Base-by-base conservation (phyloP, 2,888 invertebrate species). In the Volucella inanis region DNA sequence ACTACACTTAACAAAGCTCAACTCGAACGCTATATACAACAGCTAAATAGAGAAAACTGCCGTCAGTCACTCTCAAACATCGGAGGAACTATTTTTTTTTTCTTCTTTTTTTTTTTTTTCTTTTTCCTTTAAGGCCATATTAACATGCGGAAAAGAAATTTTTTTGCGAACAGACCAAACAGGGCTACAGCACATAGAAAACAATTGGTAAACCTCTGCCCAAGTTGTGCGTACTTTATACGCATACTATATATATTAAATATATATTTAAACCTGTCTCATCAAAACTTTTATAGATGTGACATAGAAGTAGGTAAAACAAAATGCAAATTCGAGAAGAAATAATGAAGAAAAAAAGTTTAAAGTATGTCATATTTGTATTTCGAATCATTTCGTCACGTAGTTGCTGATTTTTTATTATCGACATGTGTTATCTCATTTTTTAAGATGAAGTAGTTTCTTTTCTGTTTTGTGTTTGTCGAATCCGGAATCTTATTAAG, bases 301-400 rank as follows among this genome's bases (percentile, higher is more conserved):
- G 12, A 75, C 31, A 15, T 65, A 75, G 39, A 57, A 59, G 31
- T 15, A 70, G 52, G 15, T 31, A 18, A 38, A 18, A 3, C 43
- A 15, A 75, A 50, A 57, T 14, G 62, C 50, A 50, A 54, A 14
- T 12, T 11, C 39, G 49, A 49, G n/a, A 52, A 65, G 39, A 50
- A 43, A 65, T 6, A 6, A 31, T 45, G 31, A 59, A 47, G 18
- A 41, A 74, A 18, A 45, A 67, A 49, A 45, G 55, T 3, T 52
- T 39, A 47, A 54, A 78, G 78, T 78, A 52, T 74, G 78, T 83
- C 65, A 74, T 77, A 74, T 74, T 83, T 74, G 68, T 70, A 31
- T 83, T 83, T 74, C 39, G 45, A 76, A 57, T 75, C 31, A 47
- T 83, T 72, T 83, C 74, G 61, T 67, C 82, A 77, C 54, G 71